A percentile compares a stretch with the other conserved stretches of the same genome.
phyloP scores from a whole-genome alignment of 2,113 vertebrate species.

The Petromus typicus region DNA sequence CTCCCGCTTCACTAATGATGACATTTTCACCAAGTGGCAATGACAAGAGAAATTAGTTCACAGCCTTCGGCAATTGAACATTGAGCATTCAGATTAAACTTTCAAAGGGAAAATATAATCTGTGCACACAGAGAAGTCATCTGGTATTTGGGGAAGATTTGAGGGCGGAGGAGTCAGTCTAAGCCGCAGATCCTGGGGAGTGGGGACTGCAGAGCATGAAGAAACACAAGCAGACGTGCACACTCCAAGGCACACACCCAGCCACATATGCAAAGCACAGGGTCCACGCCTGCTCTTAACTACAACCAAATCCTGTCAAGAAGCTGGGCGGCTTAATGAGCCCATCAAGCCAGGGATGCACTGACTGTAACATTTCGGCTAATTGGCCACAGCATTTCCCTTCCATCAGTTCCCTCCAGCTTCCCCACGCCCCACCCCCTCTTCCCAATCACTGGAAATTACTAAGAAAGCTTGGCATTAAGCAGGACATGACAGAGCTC shows the following conservation, averaged over 20 bases:
- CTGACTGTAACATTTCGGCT: constrained; percentile 90
- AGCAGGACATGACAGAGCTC: constrained; percentile 29
- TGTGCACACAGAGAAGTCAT: constrained; percentile 58
- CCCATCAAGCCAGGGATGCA: constrained; percentile 86
- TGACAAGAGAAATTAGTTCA: constrained; percentile 85
- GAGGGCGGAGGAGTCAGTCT: constrained; percentile 52
- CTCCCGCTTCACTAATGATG: constrained; percentile 87
- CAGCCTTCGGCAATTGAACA: constrained; percentile 86
- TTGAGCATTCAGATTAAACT: constrained; percentile 80
- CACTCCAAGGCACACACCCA: constrained; percentile 32
- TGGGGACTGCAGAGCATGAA: neutral
- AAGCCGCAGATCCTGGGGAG: neutral
- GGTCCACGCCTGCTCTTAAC: constrained; percentile 78
- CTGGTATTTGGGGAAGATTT: constrained; percentile 74
- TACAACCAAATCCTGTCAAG: constrained; percentile 88
- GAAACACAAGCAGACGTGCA: constrained; percentile 54
- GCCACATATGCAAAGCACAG: constrained; percentile 74
- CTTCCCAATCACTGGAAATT: constrained; percentile 9
- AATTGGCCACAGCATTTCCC: constrained; percentile 90
- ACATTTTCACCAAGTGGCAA: constrained; percentile 86
- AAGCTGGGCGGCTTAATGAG: constrained; percentile 91
- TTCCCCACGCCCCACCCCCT: constrained; percentile 39
- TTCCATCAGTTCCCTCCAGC: constrained; percentile 72
- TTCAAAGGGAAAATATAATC: constrained; percentile 77
- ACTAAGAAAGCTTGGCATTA: constrained; percentile 65